Conservation (phyloP, 2,113 vertebrate genomes). For the Phocoena phocoena region DNA sequence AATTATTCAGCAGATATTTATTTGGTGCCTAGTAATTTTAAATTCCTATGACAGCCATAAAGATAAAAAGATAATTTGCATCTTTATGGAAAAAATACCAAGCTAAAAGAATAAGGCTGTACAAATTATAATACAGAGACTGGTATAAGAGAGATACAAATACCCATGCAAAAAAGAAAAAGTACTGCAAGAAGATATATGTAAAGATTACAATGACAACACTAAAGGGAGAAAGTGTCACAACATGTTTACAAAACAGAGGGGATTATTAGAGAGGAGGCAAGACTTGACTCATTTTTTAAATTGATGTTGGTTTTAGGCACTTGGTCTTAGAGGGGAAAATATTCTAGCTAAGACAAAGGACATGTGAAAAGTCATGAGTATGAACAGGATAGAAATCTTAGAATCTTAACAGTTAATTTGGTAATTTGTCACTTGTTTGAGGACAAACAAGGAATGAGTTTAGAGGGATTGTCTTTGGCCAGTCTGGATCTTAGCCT, state of each 20-base stretch:
- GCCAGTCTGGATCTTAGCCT: neutral
- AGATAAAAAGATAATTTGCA: neutral
- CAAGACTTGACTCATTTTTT: neutral
- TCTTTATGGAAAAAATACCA: neutral
- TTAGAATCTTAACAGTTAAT: neutral
- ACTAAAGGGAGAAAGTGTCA: neutral
- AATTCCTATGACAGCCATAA: neutral
- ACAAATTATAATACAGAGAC: neutral
- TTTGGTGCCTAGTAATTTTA: neutral
- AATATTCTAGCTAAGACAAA: neutral
- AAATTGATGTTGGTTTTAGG: neutral
- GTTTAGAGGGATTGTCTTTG: neutral
- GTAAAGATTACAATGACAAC: neutral
- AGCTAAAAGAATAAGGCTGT: neutral
- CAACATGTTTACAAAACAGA: neutral
- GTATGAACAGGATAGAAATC: neutral
- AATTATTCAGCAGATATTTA: constrained; percentile 57
- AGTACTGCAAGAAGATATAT: neutral
- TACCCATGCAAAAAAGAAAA: neutral
- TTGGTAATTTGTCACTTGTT: neutral
- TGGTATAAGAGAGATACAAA: neutral
- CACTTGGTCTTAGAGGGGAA: neutral
- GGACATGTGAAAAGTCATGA: neutral
- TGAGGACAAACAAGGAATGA: neutral
- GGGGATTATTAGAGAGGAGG: neutral